Percentiles rank a stretch among this genome's conserved stretches.
Conservation (phyloP, 2,797 vertebrate species). For the Xenopus petersii region DNA sequence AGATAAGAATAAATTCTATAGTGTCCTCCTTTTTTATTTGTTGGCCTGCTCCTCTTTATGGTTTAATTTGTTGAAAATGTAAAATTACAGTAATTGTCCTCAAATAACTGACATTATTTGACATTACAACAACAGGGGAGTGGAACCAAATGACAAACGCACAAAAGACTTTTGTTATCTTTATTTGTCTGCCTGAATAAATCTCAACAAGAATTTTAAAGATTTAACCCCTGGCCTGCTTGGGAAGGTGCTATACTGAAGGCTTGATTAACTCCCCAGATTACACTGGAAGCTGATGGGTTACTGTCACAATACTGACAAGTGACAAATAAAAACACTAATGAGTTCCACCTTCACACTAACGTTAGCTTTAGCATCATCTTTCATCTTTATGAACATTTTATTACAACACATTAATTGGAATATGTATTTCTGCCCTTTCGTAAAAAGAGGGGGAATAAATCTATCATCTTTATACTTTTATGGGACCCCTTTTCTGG, state of each 20-base stretch:
- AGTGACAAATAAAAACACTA: slow-evolving; percentile 24
- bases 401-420: too few species aligned
- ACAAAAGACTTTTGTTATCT: slow-evolving; percentile 83
- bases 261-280: slow-evolving; percentile 5
- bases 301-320: slow-evolving; percentile 17
- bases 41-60: slow-evolving; percentile 71
- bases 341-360: slow-evolving; percentile 22
- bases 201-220: slow-evolving; percentile 78
- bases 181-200: slow-evolving; percentile 83
- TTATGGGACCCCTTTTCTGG: too few species aligned
- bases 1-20: slow-evolving; percentile 59
- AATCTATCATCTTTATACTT: too few species aligned
- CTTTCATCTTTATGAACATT: slow-evolving; percentile 22
- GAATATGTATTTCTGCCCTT: too few species aligned
- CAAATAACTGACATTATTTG: slow-evolving; percentile 82
- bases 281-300: slow-evolving; percentile 14
- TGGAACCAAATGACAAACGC: slow-evolving; percentile 74
- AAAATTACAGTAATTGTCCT: slow-evolving; percentile 82
- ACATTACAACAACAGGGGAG: slow-evolving; percentile 74
- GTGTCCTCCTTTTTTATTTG: slow-evolving; percentile 58
- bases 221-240: slow-evolving; percentile 75
- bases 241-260: background rate
- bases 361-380: slow-evolving; percentile 25
- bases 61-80: slow-evolving; percentile 82
- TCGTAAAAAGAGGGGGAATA: too few species aligned